phyloP scores from a whole-genome alignment of 2,797 vertebrate genomes.

The Salmo trutta region DNA sequence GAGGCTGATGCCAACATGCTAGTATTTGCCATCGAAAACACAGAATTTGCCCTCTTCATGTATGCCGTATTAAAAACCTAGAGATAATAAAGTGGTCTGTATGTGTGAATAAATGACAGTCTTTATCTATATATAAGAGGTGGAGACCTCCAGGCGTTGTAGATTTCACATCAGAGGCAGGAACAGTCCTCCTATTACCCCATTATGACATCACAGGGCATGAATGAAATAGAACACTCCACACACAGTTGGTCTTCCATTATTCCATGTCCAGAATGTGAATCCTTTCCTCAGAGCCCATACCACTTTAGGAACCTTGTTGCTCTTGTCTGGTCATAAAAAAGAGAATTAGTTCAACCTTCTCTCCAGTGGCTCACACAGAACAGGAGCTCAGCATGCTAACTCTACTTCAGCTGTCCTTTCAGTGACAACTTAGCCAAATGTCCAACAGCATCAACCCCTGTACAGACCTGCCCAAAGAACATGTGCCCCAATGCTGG shows the following conservation, averaged over 20 bases:
- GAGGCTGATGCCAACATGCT: slow-evolving; percentile 50
- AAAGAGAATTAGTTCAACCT: not conserved
- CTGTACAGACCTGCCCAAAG: slow-evolving; percentile 8
- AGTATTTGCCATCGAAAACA: slow-evolving; percentile 55
- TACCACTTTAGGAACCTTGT: not conserved
- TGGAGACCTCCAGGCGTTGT: not conserved
- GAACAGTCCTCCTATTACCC: not conserved
- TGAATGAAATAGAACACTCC: slow-evolving; percentile 1
- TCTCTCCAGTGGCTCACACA: slow-evolving; percentile 3
- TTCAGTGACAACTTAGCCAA: slow-evolving; percentile 18
- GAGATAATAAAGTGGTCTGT: slow-evolving; percentile 46
- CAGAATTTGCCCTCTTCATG: slow-evolving; percentile 61
- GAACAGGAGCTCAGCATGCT: not conserved
- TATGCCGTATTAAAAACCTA: slow-evolving; percentile 44
- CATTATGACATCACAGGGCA: not conserved
- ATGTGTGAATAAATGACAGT: slow-evolving; percentile 4
- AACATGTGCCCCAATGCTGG: slow-evolving; percentile 36
- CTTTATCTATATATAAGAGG: not conserved
- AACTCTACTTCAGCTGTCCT: slow-evolving; percentile 3
- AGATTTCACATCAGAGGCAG: slow-evolving; percentile 45
- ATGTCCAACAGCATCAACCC: slow-evolving; percentile 14
- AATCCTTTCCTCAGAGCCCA: not conserved
- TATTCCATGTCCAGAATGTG: not conserved
- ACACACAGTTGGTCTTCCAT: not conserved
- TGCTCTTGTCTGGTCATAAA: slow-evolving; percentile 4